A percentile compares a stretch with the other conserved stretches of the same genome.
Evolutionary conservation across 2,797 vertebrate genomes (phyloP).

Genomic region (Cuculus canorus): DNA sequence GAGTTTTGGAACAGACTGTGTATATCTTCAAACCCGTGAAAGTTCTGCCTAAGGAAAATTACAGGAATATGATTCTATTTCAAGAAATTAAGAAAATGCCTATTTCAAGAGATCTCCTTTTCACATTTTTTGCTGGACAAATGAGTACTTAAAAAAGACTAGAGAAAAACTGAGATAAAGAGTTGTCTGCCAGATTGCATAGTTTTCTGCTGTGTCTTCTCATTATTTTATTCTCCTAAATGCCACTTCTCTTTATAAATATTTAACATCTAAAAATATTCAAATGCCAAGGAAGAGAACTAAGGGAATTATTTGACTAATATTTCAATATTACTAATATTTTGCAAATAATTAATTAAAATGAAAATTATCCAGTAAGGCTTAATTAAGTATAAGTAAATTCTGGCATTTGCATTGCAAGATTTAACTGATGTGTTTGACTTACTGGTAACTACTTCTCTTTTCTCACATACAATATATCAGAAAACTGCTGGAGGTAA

Average conservation of each 20-base stretch:
- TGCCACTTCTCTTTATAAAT: neutral
- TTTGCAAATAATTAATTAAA: conserved; percentile 30
- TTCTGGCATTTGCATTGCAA: conserved; percentile 50
- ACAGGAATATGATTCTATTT: conserved; percentile 8
- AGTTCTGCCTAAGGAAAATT: conserved; percentile 22
- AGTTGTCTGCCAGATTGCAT: neutral
- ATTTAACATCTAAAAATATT: neutral
- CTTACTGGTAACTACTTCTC: conserved; percentile 19
- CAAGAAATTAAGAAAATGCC: conserved; percentile 24
- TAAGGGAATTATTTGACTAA: conserved; percentile 19
- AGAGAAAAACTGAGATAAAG: neutral
- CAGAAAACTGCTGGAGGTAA: conserved; percentile 15
- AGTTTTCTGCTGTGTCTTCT: neutral
- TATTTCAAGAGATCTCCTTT: conserved; percentile 24
- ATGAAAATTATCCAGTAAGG: neutral
- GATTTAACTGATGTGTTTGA: conserved; percentile 23
- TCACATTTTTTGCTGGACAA: neutral
- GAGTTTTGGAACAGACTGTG: conserved; percentile 40
- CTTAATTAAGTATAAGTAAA: conserved; percentile 54
- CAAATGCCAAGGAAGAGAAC: conserved; percentile 19
- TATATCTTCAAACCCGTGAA: neutral
- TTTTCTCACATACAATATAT: conserved; percentile 16
- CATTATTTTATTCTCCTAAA: neutral
- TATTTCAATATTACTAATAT: conserved; percentile 29
- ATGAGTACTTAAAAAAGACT: neutral